phyloP scores from a whole-genome alignment of 1,140 invertebrate species.

The Neomicropteryx cornuta region DNA sequence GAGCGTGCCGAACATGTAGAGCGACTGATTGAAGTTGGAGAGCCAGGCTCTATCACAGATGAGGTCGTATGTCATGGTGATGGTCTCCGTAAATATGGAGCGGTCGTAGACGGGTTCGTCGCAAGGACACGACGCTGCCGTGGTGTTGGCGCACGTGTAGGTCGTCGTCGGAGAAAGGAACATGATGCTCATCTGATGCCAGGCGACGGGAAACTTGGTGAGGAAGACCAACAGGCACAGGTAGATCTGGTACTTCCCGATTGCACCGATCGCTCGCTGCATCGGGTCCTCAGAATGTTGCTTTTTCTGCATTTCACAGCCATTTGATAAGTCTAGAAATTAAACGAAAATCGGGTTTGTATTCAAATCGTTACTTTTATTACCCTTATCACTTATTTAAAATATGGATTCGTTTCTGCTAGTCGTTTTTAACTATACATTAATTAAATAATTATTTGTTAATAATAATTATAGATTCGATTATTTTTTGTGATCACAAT shows the following conservation, averaged over 20 bases:
- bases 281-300: conserved; percentile 39
- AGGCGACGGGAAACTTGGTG: conserved; percentile 58
- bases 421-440: too few relatives aligned
- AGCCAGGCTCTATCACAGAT: conserved; percentile 53
- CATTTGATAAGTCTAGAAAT: too few relatives aligned
- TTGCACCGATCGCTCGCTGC: conserved; percentile 47
- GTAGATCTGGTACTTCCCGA: conserved; percentile 57
- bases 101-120: conserved; percentile 44
- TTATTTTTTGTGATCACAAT: too few relatives aligned
- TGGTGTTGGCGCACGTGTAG: conserved; percentile 28
- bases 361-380: too few relatives aligned
- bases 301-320: too few relatives aligned
- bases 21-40: conserved; percentile 52
- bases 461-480: too few relatives aligned
- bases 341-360: too few relatives aligned
- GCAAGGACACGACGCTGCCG: conserved; percentile 38
- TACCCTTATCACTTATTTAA: too few relatives aligned
- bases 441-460: too few relatives aligned
- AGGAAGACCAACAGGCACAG: conserved; percentile 51
- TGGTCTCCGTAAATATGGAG: conserved; percentile 54
- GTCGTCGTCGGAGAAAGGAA: conserved; percentile 47
- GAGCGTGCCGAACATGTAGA: conserved; percentile 34
- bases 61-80: conserved; percentile 62
- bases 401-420: too few relatives aligned
- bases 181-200: conserved; percentile 55